phyloP scores from a whole-genome alignment of 2,888 invertebrate genomes.

The Belgica antarctica region DNA sequence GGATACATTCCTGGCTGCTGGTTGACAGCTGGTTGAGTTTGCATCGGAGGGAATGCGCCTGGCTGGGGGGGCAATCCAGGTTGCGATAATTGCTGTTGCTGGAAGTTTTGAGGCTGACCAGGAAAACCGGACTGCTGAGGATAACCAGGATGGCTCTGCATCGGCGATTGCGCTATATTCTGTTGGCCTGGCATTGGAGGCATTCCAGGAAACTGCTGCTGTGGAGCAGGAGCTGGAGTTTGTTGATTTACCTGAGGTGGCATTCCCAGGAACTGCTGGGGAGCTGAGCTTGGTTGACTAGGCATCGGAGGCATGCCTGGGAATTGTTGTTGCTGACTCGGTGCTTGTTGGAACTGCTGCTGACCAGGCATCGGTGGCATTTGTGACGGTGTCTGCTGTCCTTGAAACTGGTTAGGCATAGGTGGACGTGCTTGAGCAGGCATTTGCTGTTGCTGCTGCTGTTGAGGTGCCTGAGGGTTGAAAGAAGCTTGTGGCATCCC shows the following conservation, averaged over 20 bases:
- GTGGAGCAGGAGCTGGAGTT: neutral
- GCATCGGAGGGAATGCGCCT: constrained; percentile 48
- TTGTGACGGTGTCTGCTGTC: too few relatives aligned
- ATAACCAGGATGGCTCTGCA: constrained; percentile 38
- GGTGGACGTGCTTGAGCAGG: constrained; percentile 44
- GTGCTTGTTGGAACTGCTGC: constrained; percentile 46
- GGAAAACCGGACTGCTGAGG: constrained; percentile 48
- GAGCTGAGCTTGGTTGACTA: neutral
- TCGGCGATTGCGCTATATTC: constrained; percentile 44
- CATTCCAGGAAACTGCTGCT: constrained; percentile 44
- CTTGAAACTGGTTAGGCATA: constrained; percentile 31
- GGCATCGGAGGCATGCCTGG: constrained; percentile 23
- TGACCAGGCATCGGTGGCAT: constrained; percentile 26
- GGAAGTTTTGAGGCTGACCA: constrained; percentile 46
- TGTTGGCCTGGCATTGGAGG: constrained; percentile 43
- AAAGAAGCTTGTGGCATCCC: neutral
- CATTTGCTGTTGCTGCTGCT: constrained; percentile 44
- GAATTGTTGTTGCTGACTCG: constrained; percentile 40
- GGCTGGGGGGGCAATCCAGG: constrained; percentile 46
- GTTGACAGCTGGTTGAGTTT: constrained; percentile 48
- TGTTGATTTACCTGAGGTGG: constrained; percentile 41
- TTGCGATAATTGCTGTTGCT: too few relatives aligned
- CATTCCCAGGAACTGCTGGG: constrained; percentile 16
- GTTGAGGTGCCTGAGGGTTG: constrained; percentile 43
- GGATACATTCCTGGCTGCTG: constrained; percentile 48